Evolutionary conservation across 2,888 invertebrate genomes (phyloP), one percentile per base, ranked within the genome.

Genomic region (Hedya salicella): DNA sequence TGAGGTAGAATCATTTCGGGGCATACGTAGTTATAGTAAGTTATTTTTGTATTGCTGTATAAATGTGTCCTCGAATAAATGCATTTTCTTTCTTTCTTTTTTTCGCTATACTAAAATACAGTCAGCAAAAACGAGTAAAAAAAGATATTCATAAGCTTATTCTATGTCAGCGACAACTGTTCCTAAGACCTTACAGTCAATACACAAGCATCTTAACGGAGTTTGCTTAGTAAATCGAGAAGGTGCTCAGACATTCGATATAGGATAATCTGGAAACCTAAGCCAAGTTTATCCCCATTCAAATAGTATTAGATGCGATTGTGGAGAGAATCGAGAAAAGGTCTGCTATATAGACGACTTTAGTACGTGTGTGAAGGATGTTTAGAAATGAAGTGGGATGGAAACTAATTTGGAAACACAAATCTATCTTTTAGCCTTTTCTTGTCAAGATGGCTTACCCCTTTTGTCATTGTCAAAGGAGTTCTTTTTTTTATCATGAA

Each of bases 281-380:
- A 57, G 42, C 21, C 16, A 3, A 16, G 0, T 42, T 57, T 50
- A 64, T 40, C 57, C 63, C 14, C 56, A 42, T 64, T 64, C 49
- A 57, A 64, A 64, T 50, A 64, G 50, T 19, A 64, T 64, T 64
- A 57, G 36, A 4, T 32, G 19, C 21, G 57, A 50, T 64, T 57
- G 42, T 21, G 32, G 52, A 19, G 50, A 30, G 42, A 56, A 30
- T 57, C 25, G 25, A 46, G 32, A 46, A 46, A 36, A 54, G n/a
- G 17, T 42, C 36, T 17, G 3, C 14, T 32, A 11, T 14, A 11
- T 11, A 16, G 0, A 3, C 42, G 14, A 25, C 42, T 36, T 36
- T 36, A 36, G 9, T 9, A 36, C 2, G 36, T 25, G 36, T 36
- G 36, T 36, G 9, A 11, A 32, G 6, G 11, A 32, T 5, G 3